Percentiles rank a stretch among this genome's conserved stretches.
phyloP scores from a whole-genome alignment of 2,113 vertebrate species.

The Neomonachus schauinslandi region DNA sequence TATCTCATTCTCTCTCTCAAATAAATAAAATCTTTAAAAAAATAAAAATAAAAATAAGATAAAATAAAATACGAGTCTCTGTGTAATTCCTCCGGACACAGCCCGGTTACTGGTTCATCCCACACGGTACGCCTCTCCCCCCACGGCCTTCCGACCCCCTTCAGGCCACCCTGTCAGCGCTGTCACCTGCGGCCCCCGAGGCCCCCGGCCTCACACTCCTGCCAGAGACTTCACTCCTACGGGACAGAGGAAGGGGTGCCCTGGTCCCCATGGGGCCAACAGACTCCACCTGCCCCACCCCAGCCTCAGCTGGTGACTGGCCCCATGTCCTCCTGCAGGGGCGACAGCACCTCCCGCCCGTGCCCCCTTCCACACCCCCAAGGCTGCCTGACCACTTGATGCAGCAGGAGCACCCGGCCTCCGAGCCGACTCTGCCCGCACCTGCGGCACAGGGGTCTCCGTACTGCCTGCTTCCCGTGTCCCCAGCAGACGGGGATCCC shows the following conservation, averaged over 20 bases:
- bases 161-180: not conserved
- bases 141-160: not conserved
- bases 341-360: fast-evolving
- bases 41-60: no score
- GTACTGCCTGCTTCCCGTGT: no score
- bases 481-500: not conserved
- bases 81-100: fast-evolving
- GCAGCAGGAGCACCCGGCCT: not conserved
- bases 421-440: fast-evolving
- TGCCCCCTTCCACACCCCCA: not conserved
- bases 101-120: no score
- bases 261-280: not conserved
- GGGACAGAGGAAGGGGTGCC: not conserved
- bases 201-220: not conserved
- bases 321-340: not conserved
- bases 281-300: not conserved
- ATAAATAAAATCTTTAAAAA: no score
- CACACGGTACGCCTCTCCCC: no score
- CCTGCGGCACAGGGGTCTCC: not conserved
- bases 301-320: not conserved
- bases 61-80: no score
- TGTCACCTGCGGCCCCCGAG: no score
- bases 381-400: no score
- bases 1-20: no score
- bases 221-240: not conserved